Conservation (phyloP, 2,888 invertebrate species). For the Lagria hirta region DNA sequence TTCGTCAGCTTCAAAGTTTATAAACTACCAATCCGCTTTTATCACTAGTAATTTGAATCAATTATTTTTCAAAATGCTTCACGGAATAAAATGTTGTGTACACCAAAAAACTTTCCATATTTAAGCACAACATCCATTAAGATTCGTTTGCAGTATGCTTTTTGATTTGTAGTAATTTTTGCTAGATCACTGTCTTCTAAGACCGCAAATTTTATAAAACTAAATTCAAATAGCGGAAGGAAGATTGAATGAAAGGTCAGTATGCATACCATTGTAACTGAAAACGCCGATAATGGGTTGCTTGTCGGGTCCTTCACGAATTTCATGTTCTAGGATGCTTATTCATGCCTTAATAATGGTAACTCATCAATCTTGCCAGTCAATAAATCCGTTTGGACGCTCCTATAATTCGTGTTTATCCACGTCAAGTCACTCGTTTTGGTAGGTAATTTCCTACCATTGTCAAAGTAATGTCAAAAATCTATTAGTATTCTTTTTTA, state of each 20-base stretch:
- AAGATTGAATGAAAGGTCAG: slow-evolving; percentile 10
- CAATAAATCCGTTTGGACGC: slow-evolving; percentile 20
- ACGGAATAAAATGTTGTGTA: no score
- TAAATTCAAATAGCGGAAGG: slow-evolving; percentile 17
- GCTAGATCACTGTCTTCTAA: no score
- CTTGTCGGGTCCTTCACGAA: slow-evolving; percentile 30
- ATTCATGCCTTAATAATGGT: slow-evolving; percentile 31
- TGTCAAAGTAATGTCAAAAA: slow-evolving; percentile 11
- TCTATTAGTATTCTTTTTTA: slow-evolving; percentile 13
- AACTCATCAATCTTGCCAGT: slow-evolving; percentile 31
- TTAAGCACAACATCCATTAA: no score
- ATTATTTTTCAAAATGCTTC: no score
- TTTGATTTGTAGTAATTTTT: no score
- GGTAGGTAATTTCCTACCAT: slow-evolving; percentile 16
- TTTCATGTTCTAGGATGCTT: slow-evolving; percentile 31
- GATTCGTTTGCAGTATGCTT: no score
- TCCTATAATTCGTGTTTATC: slow-evolving; percentile 23
- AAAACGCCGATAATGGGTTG: slow-evolving; percentile 14
- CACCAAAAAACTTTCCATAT: no score
- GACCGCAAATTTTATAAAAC: no score
- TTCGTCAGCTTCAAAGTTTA: no score
- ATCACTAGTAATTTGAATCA: no score
- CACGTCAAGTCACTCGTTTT: slow-evolving; percentile 11
- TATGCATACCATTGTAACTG: slow-evolving; percentile 3
- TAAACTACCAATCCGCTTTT: no score